These are phyloP conservation scores for Cirrhinus mrigala DNA, from an alignment of 2,797 vertebrate genomes.

Conservation along the genomic window DNA sequence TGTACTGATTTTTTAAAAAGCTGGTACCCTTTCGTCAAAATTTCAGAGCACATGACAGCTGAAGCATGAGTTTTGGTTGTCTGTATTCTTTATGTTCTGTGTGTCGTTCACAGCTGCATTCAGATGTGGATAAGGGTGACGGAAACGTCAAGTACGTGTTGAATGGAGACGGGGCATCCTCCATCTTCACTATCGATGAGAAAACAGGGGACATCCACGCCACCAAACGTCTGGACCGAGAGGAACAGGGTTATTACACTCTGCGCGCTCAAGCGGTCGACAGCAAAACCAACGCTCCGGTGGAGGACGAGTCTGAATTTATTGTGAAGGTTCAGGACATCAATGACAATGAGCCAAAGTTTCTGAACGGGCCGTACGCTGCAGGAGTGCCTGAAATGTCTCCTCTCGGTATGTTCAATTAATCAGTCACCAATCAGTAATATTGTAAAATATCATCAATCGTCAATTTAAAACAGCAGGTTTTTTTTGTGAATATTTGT, in stretches of 20 bases:
- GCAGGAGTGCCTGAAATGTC: conserved; percentile 97
- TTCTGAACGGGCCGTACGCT: conserved; percentile 93
- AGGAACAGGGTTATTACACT: conserved; percentile 95
- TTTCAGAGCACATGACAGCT: background rate
- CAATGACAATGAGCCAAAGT: conserved; percentile 97
- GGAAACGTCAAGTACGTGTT: conserved; percentile 96
- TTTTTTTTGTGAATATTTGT: background rate
- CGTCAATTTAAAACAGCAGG: background rate
- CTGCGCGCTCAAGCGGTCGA: conserved; percentile 92
- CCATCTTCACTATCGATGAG: conserved; percentile 98
- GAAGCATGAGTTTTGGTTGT: background rate
- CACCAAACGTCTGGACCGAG: conserved; percentile 93
- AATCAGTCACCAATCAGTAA: too few relatives aligned
- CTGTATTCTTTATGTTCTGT: background rate
- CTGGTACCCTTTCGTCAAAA: background rate
- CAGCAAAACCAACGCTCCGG: conserved; percentile 86
- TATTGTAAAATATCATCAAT: background rate
- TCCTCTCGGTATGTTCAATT: conserved; percentile 86
- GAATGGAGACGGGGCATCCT: conserved; percentile 92
- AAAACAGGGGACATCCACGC: conserved; percentile 97
- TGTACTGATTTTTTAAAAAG: background rate
- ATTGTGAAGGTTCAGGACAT: conserved; percentile 98
- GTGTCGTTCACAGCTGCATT: conserved; percentile 88
- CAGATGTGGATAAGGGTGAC: conserved; percentile 95
- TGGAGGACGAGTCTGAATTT: conserved; percentile 92